Evolutionary conservation across 2,113 vertebrate species (phyloP), one percentile per base, ranked within the genome.

Genomic region (Anhinga rufa): DNA sequence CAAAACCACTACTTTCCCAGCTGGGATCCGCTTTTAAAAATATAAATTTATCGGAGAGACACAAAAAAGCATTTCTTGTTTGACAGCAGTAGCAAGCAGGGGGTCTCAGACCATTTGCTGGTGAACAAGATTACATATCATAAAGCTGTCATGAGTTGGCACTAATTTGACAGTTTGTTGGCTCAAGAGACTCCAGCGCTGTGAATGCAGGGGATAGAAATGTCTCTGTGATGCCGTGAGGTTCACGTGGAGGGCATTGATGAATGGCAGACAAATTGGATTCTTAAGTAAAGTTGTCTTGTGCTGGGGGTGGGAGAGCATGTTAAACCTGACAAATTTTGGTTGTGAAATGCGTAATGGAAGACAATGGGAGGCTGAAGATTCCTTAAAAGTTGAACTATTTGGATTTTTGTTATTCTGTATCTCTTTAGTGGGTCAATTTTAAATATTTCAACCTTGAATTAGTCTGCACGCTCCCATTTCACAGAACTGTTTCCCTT

Each of bases 81-180:
- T 96, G 96, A 97, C 96, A 97, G 96, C 94, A 89, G 68, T 85
- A 93, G 87, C 90, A 93, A 97, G 94, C 91, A 95, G 94, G 93
- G 93, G 92, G 96, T 95, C 94, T 97, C 92, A 84, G 92, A 92
- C 96, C 96, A 88, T 97, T 97, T 97, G 95, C 95, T 96, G 60
- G 90, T 92, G 95, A 97, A 95, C 93, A 95, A 95, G 93, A 97
- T 95, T 96, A 96, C 95, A 95, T 97, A 97, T 97, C 96, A 97
- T 97, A 97, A 97, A 97, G 90, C 94, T 97, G 97, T 97, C 97
- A 97, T 86, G 93, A 95, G 82, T 15, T 93, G 91, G 96, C 91
- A 92, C 88, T 98, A 97, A 97, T 97, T 96, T 97, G 97, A 97
- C 96, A 97, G 95, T 94, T 97, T 95, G 94, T 96, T 97, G 96